Evolutionary conservation across 2,113 vertebrate species (phyloP).

Genomic region (Alligator sinensis): DNA sequence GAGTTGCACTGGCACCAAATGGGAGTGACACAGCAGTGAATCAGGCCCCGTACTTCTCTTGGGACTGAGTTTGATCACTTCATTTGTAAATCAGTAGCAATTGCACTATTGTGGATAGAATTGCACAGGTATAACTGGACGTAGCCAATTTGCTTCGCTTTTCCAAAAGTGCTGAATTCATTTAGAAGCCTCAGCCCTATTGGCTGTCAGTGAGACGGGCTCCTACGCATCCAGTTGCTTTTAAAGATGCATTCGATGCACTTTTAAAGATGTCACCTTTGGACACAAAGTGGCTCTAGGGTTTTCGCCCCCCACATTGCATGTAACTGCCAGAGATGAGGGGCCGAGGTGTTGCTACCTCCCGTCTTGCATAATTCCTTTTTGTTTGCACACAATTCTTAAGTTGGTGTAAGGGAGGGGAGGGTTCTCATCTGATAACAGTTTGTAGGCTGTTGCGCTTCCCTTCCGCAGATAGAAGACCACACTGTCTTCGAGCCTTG

Average conservation of each 20-base stretch:
- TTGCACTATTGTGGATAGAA: background rate
- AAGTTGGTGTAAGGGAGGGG: background rate
- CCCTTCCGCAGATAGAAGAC: background rate
- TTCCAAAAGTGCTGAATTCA: background rate
- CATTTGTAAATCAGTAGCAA: accelerated
- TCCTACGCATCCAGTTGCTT: background rate
- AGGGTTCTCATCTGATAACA: background rate
- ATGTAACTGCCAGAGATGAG: background rate
- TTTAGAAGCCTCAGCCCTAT: background rate
- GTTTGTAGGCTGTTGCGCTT: background rate
- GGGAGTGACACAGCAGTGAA: background rate
- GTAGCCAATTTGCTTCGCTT: background rate
- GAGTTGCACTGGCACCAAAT: background rate
- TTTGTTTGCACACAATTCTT: background rate
- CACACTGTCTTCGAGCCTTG: background rate
- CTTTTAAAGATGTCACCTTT: too few species aligned
- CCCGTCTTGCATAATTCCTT: background rate
- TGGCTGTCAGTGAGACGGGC: background rate
- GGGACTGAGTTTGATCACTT: background rate
- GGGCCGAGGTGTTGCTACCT: background rate
- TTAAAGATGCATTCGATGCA: too few species aligned
- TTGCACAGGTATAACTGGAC: background rate
- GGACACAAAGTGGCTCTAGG: background rate
- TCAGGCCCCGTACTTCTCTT: background rate
- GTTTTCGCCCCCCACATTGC: background rate